A percentile compares a stretch with the other conserved stretches of the same genome.
Evolutionary conservation across 2,888 invertebrate species (phyloP).

Genomic region (Baccha elongata): DNA sequence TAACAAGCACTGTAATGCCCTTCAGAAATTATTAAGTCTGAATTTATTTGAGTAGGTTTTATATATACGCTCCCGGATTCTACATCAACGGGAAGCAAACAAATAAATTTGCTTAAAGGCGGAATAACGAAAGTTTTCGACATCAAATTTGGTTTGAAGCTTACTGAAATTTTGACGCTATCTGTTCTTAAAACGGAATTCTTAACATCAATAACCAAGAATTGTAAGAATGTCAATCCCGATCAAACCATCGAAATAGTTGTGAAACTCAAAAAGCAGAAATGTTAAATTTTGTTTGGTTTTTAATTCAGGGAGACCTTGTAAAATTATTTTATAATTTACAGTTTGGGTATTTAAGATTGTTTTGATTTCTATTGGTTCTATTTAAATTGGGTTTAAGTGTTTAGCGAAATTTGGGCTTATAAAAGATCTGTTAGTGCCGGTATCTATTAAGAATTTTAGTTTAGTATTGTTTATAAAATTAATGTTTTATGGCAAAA

Average conservation of each 20-base stretch:
- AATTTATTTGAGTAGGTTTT: background rate
- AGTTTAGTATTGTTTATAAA: too few species aligned
- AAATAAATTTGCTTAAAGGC: background rate
- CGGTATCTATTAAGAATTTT: too few species aligned
- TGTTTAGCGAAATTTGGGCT: background rate
- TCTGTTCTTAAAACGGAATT: background rate
- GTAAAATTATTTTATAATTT: background rate
- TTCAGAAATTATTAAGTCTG: slow-evolving; percentile 3
- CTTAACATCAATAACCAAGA: background rate
- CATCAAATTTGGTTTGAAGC: slow-evolving; percentile 11
- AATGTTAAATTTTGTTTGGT: background rate
- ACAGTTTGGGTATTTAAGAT: background rate
- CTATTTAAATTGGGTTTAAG: background rate
- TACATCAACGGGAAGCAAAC: background rate
- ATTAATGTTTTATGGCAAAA: too few species aligned
- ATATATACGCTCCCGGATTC: slow-evolving; percentile 12
- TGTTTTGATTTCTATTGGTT: slow-evolving; percentile 15
- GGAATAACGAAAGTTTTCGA: slow-evolving; percentile 6
- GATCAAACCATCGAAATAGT: too few species aligned
- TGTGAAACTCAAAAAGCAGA: slow-evolving; percentile 7
- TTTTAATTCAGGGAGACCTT: slow-evolving; percentile 4
- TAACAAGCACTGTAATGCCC: too few species aligned
- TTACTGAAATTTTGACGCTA: background rate
- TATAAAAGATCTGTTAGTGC: too few species aligned
- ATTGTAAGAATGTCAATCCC: background rate